These are phyloP conservation scores for cat (Felis catus) DNA, from an alignment of 2,113 vertebrate species.

Conservation along the genomic window F.catus_Fca126_mat1.0 CM031419.1:53963001-53963500, in stretches of 20 bases:
- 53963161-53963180: background rate
- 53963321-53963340: background rate
- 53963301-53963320: background rate
- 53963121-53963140: background rate
- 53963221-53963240: background rate
- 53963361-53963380: background rate
- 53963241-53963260: background rate
- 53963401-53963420: background rate
- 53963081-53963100: background rate
- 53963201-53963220: background rate
- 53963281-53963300: background rate
- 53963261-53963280: background rate
- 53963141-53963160: background rate
- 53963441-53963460: slow-evolving; percentile 23
- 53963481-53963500: slow-evolving; percentile 31
- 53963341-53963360: background rate
- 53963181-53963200: background rate
- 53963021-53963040: background rate
- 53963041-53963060: background rate
- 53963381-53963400: background rate
- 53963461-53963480: background rate
- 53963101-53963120: background rate
- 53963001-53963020: background rate
- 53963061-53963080: background rate
- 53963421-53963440: background rate